Evolutionary conservation across 2,113 vertebrate genomes (phyloP), one percentile per base, ranked within the genome.

Genomic region (Cyanoramphus novaezelandiae): DNA sequence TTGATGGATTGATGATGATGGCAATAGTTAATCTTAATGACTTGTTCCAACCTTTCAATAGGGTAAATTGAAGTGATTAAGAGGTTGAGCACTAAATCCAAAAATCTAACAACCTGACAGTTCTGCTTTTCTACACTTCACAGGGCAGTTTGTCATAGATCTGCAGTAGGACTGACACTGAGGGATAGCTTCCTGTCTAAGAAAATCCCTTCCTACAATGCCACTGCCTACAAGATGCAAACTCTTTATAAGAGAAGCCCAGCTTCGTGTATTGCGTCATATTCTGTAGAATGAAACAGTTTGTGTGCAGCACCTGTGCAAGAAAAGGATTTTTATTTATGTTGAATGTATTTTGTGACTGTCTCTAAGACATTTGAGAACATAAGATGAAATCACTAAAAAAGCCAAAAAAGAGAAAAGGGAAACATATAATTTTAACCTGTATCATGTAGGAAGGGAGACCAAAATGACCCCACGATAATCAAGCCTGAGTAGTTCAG

Each of bases 121-220:
- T 35, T 43, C 33, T 50, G 12, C 7, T 69, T 63, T 64, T 44
- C 67, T 79, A 11, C 6, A 27, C 6, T 8, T 55, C 35, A 31
- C 27, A 68, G 24, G 43, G 41, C 17, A 24, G 10, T 50, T 16
- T 79, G 37, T 33, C 55, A 72, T 4, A 55, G 33, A 31, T 43
- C 31, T 72, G 21, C 12, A 50, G 53, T 9, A 46, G 39, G 27
- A 11, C 37, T 57, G 79, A 64, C 52, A 19, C 2, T 13, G 24
- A 52, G 15, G 20, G 8, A n/a, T 0, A 17, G 21, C 1, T 27
- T 37, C 33, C 25, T 1, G 0, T 18, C 37, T 21, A 43, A 29
- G 29, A 75, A 74, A 55, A 46, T 27, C 10, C 9, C 28, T 72
- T 50, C 47, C 17, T 33, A 24, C 0, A 3, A 46, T 33, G 31